phyloP scores from a whole-genome alignment of 2,888 invertebrate species.

The Lithosia quadra region DNA sequence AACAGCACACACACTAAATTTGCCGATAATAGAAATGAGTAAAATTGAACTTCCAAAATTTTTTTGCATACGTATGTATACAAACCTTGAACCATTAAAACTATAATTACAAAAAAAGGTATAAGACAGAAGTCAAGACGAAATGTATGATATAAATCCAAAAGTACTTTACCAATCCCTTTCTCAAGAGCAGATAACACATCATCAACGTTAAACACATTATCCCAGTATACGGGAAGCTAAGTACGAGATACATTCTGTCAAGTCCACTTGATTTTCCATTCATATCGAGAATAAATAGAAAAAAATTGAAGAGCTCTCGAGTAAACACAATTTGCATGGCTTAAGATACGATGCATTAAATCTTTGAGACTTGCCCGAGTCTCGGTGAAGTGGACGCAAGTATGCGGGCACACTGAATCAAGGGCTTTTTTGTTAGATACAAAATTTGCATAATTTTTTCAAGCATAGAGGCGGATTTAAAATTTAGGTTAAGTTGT shows the following conservation, averaged over 20 bases:
- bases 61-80: neutral
- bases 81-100: neutral
- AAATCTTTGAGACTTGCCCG: conserved; percentile 43
- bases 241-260: conserved; percentile 25
- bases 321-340: conserved; percentile 50
- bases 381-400: conserved; percentile 39
- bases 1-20: no score
- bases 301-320: conserved; percentile 44
- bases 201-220: conserved; percentile 3
- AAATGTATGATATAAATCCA: neutral
- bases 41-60: neutral
- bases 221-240: conserved; percentile 31
- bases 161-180: neutral
- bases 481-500: conserved; percentile 49
- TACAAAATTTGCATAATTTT: conserved; percentile 63
- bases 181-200: neutral
- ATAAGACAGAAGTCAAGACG: neutral
- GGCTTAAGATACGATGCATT: conserved; percentile 43
- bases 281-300: conserved; percentile 42
- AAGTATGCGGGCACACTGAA: conserved; percentile 70
- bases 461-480: conserved; percentile 39
- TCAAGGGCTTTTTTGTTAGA: conserved; percentile 56
- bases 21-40: no score
- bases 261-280: conserved; percentile 40
- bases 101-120: neutral